Percentiles rank a stretch among this genome's conserved stretches.
These are phyloP conservation scores for Amazona finschi DNA, from an alignment of 2,797 vertebrate species.

Conservation along the genomic window DNA sequence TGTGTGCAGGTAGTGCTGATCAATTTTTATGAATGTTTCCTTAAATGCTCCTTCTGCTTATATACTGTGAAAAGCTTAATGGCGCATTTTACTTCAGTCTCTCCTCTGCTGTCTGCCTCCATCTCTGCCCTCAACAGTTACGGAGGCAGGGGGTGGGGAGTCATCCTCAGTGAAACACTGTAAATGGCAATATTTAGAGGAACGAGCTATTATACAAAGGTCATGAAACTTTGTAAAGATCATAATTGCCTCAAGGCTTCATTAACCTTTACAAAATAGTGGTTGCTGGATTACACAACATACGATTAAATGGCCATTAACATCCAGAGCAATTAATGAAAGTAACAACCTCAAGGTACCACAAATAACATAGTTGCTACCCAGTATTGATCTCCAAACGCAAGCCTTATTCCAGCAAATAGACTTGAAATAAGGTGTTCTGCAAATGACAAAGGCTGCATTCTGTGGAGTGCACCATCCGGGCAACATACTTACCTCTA, in stretches of 20 bases:
- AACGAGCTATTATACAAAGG: conserved; percentile 31
- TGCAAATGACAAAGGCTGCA: background rate
- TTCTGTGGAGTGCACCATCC: background rate
- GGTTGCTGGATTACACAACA: background rate
- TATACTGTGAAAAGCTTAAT: background rate
- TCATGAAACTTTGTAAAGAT: conserved; percentile 24
- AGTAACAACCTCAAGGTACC: background rate
- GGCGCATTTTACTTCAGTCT: background rate
- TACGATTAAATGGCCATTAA: conserved; percentile 43
- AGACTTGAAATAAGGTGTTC: background rate
- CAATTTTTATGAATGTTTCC: background rate
- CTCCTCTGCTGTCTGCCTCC: background rate
- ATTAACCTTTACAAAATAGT: conserved; percentile 50
- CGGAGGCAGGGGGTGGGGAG: background rate
- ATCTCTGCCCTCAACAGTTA: background rate
- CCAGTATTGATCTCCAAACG: background rate
- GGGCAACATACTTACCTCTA: too few relatives aligned
- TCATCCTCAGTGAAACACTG: background rate
- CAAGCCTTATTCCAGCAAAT: background rate
- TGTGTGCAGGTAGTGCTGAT: background rate
- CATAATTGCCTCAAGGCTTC: conserved; percentile 38
- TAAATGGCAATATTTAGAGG: background rate
- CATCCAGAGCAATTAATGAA: conserved; percentile 36
- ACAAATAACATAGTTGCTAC: background rate
- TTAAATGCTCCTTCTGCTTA: background rate